Evolutionary conservation across 1,140 invertebrate species (phyloP).

Genomic region (Drosophila sp.): DNA sequence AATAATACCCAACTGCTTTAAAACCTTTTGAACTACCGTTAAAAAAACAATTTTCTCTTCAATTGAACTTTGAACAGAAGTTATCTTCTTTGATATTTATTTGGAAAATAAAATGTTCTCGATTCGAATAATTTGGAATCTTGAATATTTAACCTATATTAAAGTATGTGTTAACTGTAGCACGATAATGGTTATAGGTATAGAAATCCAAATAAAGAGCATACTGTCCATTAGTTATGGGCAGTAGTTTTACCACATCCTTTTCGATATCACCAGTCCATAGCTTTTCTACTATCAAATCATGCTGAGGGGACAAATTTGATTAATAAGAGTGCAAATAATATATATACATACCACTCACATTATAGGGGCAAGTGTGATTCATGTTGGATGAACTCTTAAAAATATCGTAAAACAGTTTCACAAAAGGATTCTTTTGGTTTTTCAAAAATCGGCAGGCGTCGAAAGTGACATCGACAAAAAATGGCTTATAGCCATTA

Average conservation of each 20-base stretch:
- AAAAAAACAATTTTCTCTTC: too few relatives aligned
- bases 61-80: too few relatives aligned
- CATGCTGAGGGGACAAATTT: conserved; percentile 27
- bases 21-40: too few relatives aligned
- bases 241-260: conserved; percentile 9
- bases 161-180: not conserved
- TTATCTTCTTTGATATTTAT: too few relatives aligned
- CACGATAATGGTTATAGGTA: not conserved
- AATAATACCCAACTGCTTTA: too few relatives aligned
- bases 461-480: conserved; percentile 23
- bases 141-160: not conserved
- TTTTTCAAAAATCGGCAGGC: conserved; percentile 18
- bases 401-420: not conserved
- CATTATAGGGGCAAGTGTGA: conserved; percentile 39
- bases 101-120: not conserved
- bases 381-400: conserved; percentile 22
- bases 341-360: not conserved
- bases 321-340: not conserved
- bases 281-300: conserved; percentile 29
- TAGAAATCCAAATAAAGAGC: conserved; percentile 17
- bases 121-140: not conserved
- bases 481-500: conserved; percentile 39
- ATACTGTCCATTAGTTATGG: conserved; percentile 41
- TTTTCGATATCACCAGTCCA: conserved; percentile 38
- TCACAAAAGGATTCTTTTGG: conserved; percentile 8